These are phyloP conservation scores for Apodemus sylvaticus DNA, from an alignment of 2,113 vertebrate genomes.

Conservation along the genomic window DNA sequence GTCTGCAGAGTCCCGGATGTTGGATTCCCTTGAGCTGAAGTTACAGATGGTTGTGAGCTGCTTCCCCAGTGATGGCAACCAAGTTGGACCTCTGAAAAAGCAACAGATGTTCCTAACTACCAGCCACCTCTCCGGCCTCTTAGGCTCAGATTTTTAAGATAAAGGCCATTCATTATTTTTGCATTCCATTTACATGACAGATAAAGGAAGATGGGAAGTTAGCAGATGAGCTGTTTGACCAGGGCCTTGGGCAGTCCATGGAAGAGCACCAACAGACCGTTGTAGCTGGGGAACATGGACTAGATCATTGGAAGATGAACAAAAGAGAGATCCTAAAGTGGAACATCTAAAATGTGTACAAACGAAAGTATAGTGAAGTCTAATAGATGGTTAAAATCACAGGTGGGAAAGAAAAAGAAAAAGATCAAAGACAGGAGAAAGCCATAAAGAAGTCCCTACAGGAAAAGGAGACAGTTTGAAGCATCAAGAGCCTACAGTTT, in stretches of 20 bases:
- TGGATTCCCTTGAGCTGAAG: not conserved
- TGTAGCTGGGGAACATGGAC: not conserved
- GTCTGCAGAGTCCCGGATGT: no score
- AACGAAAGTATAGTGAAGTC: not conserved
- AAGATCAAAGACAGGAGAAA: not conserved
- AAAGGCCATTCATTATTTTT: not conserved
- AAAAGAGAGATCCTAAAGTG: not conserved
- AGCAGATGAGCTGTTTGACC: not conserved
- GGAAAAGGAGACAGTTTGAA: not conserved
- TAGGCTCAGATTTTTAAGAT: not conserved
- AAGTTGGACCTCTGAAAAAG: not conserved
- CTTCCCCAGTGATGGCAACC: not conserved
- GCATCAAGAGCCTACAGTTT: not conserved
- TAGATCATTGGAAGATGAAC: not conserved
- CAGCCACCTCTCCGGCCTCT: not conserved
- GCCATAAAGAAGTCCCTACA: not conserved
- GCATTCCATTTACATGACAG: not conserved
- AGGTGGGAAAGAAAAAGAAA: constrained; percentile 5
- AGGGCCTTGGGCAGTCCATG: not conserved
- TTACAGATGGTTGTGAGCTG: not conserved
- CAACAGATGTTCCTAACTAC: not conserved
- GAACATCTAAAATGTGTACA: not conserved
- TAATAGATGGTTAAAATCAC: not conserved
- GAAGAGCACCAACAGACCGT: not conserved
- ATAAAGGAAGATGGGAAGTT: not conserved